Percentiles rank a stretch among this genome's conserved stretches.
Conservation (phyloP, 2,888 invertebrate genomes). For the Diplolepis rosae region DNA sequence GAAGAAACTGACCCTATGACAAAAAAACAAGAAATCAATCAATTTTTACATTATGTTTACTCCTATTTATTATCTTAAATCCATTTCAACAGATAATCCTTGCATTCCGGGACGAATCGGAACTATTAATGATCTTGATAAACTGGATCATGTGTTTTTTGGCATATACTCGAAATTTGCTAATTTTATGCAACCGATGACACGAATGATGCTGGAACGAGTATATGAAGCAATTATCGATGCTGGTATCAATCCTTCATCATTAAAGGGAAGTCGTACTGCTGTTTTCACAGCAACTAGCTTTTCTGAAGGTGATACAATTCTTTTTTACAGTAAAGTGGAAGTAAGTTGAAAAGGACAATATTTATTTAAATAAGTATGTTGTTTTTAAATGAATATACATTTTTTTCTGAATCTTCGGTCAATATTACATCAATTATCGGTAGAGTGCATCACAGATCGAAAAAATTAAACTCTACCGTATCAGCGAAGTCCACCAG, state of each 20-base stretch:
- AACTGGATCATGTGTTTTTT: constrained; percentile 49
- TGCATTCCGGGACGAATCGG: constrained; percentile 43
- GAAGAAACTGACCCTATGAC: too few species aligned
- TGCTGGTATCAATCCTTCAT: constrained; percentile 45
- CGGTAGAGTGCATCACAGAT: too few species aligned
- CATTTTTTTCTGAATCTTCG: too few species aligned
- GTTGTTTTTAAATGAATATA: too few species aligned
- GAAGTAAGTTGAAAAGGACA: too few species aligned
- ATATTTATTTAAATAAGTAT: too few species aligned
- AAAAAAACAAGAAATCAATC: too few species aligned
- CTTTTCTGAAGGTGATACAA: constrained; percentile 47
- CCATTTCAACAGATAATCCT: constrained; percentile 32
- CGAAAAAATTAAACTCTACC: too few species aligned
- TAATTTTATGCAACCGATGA: constrained; percentile 45
- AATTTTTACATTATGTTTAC: too few species aligned
- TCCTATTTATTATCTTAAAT: too few species aligned
- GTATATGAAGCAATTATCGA: constrained; percentile 47
- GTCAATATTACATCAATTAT: too few species aligned
- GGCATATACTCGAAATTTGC: constrained; percentile 43
- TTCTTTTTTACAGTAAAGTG: constrained; percentile 40
- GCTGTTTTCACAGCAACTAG: constrained; percentile 41
- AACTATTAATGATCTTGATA: constrained; percentile 25
- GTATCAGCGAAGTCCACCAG: too few species aligned
- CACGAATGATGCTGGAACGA: constrained; percentile 40
- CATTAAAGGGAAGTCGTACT: constrained; percentile 39